phyloP scores from a whole-genome alignment of 23 tunicate species.

The Styela plicata region DNA sequence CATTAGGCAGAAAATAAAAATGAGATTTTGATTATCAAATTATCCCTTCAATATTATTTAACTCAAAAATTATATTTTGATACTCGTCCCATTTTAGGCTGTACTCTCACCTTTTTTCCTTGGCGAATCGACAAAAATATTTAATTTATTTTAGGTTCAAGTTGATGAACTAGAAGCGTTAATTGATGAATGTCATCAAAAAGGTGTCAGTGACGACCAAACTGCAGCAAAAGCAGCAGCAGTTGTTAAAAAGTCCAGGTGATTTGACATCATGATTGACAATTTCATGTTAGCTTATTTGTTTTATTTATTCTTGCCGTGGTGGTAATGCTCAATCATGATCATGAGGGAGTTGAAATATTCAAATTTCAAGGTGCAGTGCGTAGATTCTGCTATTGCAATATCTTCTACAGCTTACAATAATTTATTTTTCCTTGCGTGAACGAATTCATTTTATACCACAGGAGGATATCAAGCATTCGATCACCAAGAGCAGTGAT shows the following conservation, averaged over 20 bases:
- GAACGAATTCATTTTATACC: no score
- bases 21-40: no score
- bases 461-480: constrained; percentile 6
- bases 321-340: neutral
- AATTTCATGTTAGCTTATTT: constrained; percentile 19
- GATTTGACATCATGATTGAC: constrained; percentile 3
- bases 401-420: no score
- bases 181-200: constrained; percentile 56
- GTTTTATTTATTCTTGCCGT: constrained; percentile 3
- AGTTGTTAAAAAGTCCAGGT: constrained; percentile 38
- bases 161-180: constrained; percentile 71
- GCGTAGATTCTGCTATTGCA: no score
- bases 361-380: no score
- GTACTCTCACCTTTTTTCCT: no score
- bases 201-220: constrained; percentile 67
- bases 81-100: no score
- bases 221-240: constrained; percentile 76
- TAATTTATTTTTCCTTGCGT: no score
- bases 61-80: no score
- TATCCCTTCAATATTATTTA: no score
- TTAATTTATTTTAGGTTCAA: constrained; percentile 16
- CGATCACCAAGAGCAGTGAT: constrained; percentile 19
- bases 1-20: no score
- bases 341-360: neutral
- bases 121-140: no score